Evolutionary conservation across 2,113 vertebrate genomes (phyloP), one percentile per base, ranked within the genome.

Genomic region (Seriola dumerili): DNA sequence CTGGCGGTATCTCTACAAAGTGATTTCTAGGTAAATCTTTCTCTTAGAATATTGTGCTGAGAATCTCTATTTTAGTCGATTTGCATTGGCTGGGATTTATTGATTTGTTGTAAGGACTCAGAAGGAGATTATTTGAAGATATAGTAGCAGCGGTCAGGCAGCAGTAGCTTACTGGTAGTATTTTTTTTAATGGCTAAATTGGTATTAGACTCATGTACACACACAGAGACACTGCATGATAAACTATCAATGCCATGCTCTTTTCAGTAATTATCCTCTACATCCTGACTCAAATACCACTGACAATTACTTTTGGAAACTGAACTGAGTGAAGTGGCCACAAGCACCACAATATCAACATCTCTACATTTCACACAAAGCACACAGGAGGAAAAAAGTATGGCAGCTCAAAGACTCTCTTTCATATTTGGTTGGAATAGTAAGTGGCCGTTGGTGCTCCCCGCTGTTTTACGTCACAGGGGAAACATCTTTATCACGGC

Each of bases 401-500:
- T 70, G 52, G 68, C 74, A 81, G 84, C 79, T 83, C 55, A 84
- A 82, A 87, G 76, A 75, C 72, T 86, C 81, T 85, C 63, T 72
- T 86, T 92, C 71, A 86, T 92, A 87, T 91, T 91, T 90, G 88
- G 89, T 90, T 92, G 85, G 71, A 90, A 95, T 93, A 93, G 94
- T 96, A 97, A 97, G 96, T 97, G 96, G 95, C 95, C 95, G 94
- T 95, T 94, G 95, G 95, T 87, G 95, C 96, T 96, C 96, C 96
- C 96, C 92, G 96, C 96, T 97, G 97, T 95, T 97, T 97, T 95
- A 95, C 94, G 96, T 97, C 96, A 94, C 93, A 94, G 95, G 96
- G 94, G 96, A 97, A 97, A 97, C 95, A 96, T 96, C 95, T 97
- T 96, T 96, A 97, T 97, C 96, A 96, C 94, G 93, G 95, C 94